A percentile compares a stretch with the other conserved stretches of the same genome.
These are phyloP conservation scores for Manduca sexta DNA, from an alignment of 1,140 invertebrate species.

Conservation along the genomic window DNA sequence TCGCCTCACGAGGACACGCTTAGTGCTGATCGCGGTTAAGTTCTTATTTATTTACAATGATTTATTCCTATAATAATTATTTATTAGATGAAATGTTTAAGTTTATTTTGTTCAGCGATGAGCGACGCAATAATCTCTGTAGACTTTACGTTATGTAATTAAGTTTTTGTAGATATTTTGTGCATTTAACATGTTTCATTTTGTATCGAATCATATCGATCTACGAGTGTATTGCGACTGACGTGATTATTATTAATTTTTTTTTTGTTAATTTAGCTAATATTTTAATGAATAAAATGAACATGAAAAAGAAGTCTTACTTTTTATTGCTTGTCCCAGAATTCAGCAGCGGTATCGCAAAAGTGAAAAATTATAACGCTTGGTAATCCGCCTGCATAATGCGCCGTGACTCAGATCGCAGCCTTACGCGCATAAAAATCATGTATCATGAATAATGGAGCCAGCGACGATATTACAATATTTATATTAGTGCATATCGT, in stretches of 20 bases:
- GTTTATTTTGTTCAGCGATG: constrained; percentile 1
- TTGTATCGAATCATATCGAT: constrained; percentile 21
- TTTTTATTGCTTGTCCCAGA: too few species aligned
- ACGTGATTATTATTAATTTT: constrained; percentile 21
- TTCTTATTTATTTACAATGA: background rate
- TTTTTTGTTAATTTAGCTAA: constrained; percentile 27
- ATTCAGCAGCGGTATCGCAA: too few species aligned
- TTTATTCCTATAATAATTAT: background rate
- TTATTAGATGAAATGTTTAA: constrained; percentile 6
- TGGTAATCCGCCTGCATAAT: too few species aligned
- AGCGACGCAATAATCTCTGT: constrained; percentile 18
- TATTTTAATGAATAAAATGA: background rate
- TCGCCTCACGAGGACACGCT: too few species aligned
- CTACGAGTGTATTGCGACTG: constrained; percentile 22
- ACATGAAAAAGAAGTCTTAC: too few species aligned
- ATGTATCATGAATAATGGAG: too few species aligned
- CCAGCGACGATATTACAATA: too few species aligned
- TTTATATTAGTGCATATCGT: too few species aligned
- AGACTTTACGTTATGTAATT: constrained; percentile 17
- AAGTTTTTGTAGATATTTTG: constrained; percentile 24
- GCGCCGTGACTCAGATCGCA: too few species aligned
- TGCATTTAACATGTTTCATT: constrained; percentile 28
- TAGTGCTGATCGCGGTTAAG: too few species aligned
- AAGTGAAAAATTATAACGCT: too few species aligned
- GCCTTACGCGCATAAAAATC: too few species aligned